These are phyloP conservation scores for Cotesia chilonis DNA, from an alignment of 1,140 invertebrate genomes.

Conservation along the genomic window DNA sequence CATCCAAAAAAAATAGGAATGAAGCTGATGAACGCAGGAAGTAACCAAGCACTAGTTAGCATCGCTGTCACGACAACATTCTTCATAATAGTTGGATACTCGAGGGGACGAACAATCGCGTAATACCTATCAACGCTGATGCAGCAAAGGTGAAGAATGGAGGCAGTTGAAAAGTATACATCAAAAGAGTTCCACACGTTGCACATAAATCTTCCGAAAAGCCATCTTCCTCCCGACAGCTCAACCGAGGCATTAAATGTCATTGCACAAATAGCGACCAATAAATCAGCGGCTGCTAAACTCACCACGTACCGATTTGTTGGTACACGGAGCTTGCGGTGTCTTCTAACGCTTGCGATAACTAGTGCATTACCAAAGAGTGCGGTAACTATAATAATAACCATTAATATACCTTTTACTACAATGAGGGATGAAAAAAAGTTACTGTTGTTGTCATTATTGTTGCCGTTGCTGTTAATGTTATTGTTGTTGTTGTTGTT, in stretches of 20 bases:
- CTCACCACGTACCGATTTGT: constrained; percentile 97
- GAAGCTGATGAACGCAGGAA: constrained; percentile 92
- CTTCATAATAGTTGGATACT: constrained; percentile 90
- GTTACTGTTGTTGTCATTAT: no score
- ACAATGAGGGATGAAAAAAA: constrained; percentile 23
- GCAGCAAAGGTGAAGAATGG: constrained; percentile 93
- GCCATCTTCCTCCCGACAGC: constrained; percentile 80
- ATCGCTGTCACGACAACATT: constrained; percentile 80
- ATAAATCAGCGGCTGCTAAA: constrained; percentile 88
- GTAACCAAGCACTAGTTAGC: constrained; percentile 87
- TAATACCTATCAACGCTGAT: constrained; percentile 94
- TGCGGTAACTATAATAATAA: constrained; percentile 78
- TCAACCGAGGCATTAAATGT: constrained; percentile 93
- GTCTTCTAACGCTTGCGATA: constrained; percentile 80
- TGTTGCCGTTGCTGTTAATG: no score
- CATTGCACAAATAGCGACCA: constrained; percentile 93
- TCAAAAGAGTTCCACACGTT: constrained; percentile 95
- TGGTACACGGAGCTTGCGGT: constrained; percentile 83
- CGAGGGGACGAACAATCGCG: constrained; percentile 86
- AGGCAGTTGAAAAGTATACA: constrained; percentile 94
- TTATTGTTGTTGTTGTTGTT: no score
- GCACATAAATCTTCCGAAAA: constrained; percentile 89
- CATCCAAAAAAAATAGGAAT: constrained; percentile 93
- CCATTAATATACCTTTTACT: constrained; percentile 72
- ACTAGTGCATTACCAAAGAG: constrained; percentile 79